A percentile compares a stretch with the other conserved stretches of the same genome.
Conservation (phyloP, 2,888 invertebrate species). For the Branchipolynoe longqiensis region DNA sequence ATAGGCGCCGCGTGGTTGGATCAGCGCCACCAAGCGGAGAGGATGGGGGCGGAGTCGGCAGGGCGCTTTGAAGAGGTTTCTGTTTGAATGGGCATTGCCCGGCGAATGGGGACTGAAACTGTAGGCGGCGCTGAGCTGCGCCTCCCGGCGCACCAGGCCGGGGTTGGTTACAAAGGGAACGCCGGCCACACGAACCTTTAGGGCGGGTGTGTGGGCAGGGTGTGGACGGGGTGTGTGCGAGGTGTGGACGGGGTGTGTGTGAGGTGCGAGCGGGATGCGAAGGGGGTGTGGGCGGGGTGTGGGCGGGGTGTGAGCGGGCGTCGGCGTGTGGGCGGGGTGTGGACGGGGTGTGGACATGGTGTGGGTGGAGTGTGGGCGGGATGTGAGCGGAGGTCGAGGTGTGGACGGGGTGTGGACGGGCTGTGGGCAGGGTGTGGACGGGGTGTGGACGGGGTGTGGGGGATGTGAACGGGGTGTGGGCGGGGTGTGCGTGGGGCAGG, state of each 20-base stretch:
- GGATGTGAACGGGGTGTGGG: too few relatives aligned
- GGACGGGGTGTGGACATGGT: background rate
- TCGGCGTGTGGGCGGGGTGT: background rate
- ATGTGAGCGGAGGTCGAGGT: too few relatives aligned
- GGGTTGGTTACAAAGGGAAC: background rate
- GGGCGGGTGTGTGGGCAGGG: background rate
- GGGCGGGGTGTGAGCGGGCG: background rate
- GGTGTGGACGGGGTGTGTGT: too few relatives aligned
- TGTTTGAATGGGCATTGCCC: conserved; percentile 23
- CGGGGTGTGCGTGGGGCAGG: background rate
- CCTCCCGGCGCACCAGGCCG: background rate
- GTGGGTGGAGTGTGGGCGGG: too few relatives aligned
- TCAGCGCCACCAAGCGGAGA: background rate
- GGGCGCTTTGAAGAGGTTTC: conserved; percentile 38
- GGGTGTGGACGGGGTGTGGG: too few relatives aligned
- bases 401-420: too few relatives aligned
- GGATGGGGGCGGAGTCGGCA: background rate
- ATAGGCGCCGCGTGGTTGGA: background rate
- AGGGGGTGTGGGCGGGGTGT: background rate
- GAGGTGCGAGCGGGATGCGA: background rate
- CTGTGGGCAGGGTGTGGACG: too few relatives aligned
- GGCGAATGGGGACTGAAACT: conserved; percentile 38
- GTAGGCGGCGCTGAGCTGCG: background rate
- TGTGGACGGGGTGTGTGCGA: background rate
- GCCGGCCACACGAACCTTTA: background rate